Evolutionary conservation across 2,888 invertebrate genomes (phyloP).

Genomic region (Thalpophila matura): DNA sequence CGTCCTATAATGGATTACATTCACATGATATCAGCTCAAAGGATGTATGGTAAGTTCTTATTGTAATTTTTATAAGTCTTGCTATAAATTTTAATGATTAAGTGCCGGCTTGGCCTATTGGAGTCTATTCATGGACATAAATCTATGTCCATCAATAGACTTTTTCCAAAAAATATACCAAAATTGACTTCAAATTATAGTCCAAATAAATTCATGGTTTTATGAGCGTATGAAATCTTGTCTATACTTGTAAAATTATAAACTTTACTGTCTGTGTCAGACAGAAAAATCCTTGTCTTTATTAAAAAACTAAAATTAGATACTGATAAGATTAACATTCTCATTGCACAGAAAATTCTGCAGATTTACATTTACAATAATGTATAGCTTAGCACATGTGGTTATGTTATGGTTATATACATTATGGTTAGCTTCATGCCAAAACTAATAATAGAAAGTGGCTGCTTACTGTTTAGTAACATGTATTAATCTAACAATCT

Average conservation of each 20-base stretch:
- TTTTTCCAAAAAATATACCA: no score
- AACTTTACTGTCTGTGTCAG: no score
- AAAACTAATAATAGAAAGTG: slow-evolving; percentile 33
- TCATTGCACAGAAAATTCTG: slow-evolving; percentile 2
- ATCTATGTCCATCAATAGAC: no score
- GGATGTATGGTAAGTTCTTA: slow-evolving; percentile 94
- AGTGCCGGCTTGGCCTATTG: no score
- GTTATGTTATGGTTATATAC: no score
- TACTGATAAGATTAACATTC: slow-evolving; percentile 8
- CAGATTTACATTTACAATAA: slow-evolving; percentile 21
- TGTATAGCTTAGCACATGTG: slow-evolving; percentile 16
- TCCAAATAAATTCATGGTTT: not conserved
- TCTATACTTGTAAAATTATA: not conserved
- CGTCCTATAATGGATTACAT: slow-evolving; percentile 95
- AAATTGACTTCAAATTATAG: not conserved
- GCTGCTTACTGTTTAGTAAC: slow-evolving; percentile 12
- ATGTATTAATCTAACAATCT: slow-evolving; percentile 4
- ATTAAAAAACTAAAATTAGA: slow-evolving; percentile 13
- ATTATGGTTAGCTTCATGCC: no score
- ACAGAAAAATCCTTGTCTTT: not conserved
- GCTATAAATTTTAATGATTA: no score
- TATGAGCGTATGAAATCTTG: not conserved
- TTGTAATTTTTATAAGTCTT: not conserved
- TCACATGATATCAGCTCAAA: slow-evolving; percentile 93
- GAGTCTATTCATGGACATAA: no score